These are phyloP conservation scores for Daktulosphaira vitifoliae DNA, from an alignment of 1,140 invertebrate genomes.

Conservation along the genomic window DNA sequence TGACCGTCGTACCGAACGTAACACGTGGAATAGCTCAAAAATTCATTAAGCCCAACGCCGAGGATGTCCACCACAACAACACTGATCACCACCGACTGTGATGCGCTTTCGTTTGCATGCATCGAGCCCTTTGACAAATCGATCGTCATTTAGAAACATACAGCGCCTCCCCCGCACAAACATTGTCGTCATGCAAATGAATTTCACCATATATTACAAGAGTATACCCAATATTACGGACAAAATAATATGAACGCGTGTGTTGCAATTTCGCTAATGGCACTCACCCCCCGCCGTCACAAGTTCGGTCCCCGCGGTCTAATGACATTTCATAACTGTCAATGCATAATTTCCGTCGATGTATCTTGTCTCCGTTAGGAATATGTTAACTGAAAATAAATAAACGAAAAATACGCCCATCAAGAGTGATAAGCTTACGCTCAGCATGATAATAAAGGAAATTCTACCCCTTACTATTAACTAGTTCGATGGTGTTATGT, in stretches of 20 bases:
- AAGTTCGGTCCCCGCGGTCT: not conserved
- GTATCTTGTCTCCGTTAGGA: not conserved
- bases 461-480: too few species aligned
- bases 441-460: too few species aligned
- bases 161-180: slow-evolving; percentile 1
- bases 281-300: not conserved
- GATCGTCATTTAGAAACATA: slow-evolving; percentile 12
- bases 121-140: slow-evolving; percentile 6
- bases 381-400: not conserved
- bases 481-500: too few species aligned
- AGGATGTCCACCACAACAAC: too few species aligned
- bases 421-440: too few species aligned
- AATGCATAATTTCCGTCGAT: slow-evolving; percentile 2
- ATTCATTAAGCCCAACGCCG: too few species aligned
- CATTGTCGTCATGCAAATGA: not conserved
- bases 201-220: slow-evolving; percentile 2
- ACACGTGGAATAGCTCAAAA: too few species aligned
- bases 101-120: too few species aligned
- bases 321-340: slow-evolving; percentile 30
- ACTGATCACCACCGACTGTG: too few species aligned
- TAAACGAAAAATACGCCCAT: not conserved
- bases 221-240: too few species aligned
- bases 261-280: slow-evolving; percentile 32
- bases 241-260: not conserved
- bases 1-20: too few species aligned